Percentiles rank a stretch among this genome's conserved stretches.
Conservation (phyloP, 2,797 vertebrate genomes). For the Eleutherodactylus coqui region DNA sequence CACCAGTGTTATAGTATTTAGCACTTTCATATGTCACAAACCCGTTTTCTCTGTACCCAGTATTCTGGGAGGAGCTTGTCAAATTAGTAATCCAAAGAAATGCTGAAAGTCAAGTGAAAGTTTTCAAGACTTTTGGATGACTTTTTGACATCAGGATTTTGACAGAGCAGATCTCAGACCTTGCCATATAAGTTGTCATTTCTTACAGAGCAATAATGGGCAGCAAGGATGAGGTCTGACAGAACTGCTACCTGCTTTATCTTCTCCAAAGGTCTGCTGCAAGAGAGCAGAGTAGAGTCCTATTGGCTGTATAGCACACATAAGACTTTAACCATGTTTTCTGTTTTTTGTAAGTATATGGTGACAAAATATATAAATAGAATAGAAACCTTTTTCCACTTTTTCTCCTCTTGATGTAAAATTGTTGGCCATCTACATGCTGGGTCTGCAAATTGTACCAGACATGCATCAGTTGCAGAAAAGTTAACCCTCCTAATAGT, state of each 20-base stretch:
- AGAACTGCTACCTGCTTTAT: neutral
- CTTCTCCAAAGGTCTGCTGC: neutral
- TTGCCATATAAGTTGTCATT: neutral
- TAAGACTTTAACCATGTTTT: neutral
- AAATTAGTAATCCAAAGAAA: neutral
- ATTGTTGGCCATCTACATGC: neutral
- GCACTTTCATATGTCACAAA: neutral
- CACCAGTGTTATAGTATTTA: conserved; percentile 19
- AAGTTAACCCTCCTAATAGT: neutral
- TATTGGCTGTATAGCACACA: neutral
- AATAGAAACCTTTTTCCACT: neutral
- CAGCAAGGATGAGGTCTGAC: neutral
- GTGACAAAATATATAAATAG: neutral
- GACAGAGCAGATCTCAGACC: neutral
- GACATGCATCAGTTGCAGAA: neutral
- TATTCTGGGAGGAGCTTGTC: neutral
- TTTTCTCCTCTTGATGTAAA: neutral
- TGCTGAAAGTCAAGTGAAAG: neutral
- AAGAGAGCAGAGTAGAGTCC: neutral
- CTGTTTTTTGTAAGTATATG: neutral
- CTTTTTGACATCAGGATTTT: neutral
- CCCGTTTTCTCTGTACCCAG: neutral
- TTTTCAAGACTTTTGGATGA: neutral
- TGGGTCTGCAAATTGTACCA: neutral
- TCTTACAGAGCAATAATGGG: neutral